phyloP scores from a whole-genome alignment of 2,113 vertebrate genomes.

The Erythrolamprus reginae region DNA sequence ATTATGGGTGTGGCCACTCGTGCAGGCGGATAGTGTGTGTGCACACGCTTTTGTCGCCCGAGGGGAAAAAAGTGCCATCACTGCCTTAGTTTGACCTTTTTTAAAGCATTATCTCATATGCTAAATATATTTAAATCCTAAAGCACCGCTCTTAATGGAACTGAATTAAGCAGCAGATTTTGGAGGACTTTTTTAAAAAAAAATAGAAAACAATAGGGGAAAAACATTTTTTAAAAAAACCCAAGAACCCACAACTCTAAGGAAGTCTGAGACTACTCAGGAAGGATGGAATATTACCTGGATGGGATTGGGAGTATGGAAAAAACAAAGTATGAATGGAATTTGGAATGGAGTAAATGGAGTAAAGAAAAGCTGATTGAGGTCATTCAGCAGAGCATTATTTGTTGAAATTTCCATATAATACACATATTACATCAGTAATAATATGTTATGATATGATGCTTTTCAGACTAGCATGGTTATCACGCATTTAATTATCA shows the following conservation, averaged over 20 bases:
- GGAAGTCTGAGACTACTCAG: neutral
- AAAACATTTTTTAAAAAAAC: neutral
- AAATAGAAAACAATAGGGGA: neutral
- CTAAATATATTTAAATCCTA: neutral
- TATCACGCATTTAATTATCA: conserved; percentile 9
- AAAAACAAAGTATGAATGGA: neutral
- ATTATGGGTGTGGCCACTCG: no score
- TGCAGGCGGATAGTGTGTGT: no score
- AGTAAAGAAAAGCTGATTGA: neutral
- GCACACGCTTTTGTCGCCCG: no score
- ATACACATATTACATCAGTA: neutral
- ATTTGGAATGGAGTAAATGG: neutral
- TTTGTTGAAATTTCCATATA: neutral
- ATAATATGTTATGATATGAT: neutral
- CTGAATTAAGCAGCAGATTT: neutral
- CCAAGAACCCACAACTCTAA: neutral
- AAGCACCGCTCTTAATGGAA: neutral
- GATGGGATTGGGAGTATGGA: neutral
- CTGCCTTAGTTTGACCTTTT: neutral
- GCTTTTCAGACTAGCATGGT: neutral
- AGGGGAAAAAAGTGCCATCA: no score
- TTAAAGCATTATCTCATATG: neutral
- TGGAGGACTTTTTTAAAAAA: neutral
- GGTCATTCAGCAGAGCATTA: neutral
- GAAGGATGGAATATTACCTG: neutral